Evolutionary conservation across 2,797 vertebrate species (phyloP).

Genomic region (Peromyscus eremicus): DNA sequence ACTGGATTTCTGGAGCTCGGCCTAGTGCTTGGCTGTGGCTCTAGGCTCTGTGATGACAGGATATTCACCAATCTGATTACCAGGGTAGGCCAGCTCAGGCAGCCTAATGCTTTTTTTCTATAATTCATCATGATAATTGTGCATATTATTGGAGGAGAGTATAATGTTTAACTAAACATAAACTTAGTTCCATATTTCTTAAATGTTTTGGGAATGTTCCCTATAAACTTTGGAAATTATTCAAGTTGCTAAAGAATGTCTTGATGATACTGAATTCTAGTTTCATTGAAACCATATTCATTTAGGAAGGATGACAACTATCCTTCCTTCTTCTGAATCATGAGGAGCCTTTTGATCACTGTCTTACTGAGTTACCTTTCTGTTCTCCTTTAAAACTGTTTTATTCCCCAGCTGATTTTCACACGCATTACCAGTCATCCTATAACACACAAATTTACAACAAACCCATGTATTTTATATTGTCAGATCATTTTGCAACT

Average conservation of each 20-base stretch:
- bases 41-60: too few relatives aligned
- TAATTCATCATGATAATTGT: neutral
- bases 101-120: neutral
- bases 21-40: too few relatives aligned
- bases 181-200: neutral
- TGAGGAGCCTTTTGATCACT: neutral
- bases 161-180: neutral
- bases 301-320: neutral
- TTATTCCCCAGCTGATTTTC: neutral
- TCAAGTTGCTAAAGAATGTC: neutral
- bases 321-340: neutral
- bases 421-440: neutral
- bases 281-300: neutral
- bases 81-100: too few relatives aligned
- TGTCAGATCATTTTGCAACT: neutral
- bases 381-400: neutral
- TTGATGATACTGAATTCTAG: neutral
- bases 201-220: neutral
- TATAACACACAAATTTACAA: neutral
- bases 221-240: conserved; percentile 6
- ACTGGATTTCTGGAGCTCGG: too few relatives aligned
- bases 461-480: neutral
- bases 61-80: too few relatives aligned
- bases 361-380: neutral
- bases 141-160: neutral